A percentile compares a stretch with the other conserved stretches of the same genome.
Evolutionary conservation across 2,797 vertebrate species (phyloP).

Genomic region (Hydrocynus forskahlii): DNA sequence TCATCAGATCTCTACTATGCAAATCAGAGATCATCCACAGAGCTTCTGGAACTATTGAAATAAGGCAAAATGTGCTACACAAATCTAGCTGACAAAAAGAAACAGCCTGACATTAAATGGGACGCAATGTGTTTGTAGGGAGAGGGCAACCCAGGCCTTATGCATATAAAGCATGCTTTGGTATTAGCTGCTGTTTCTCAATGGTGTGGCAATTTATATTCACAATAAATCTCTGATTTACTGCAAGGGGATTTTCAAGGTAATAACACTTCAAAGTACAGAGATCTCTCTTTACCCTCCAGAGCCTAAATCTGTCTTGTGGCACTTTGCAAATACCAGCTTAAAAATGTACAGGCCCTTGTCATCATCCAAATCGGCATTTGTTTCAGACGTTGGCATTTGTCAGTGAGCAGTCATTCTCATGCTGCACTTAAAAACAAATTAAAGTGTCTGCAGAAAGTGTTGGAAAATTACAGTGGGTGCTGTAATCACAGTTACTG

Average conservation of each 20-base stretch:
- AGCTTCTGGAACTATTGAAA: conserved; percentile 13
- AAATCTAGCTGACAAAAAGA: conserved; percentile 27
- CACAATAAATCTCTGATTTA: conserved; percentile 61
- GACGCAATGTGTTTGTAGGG: conserved; percentile 32
- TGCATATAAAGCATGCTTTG: conserved; percentile 32
- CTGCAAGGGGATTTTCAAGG: conserved; percentile 52
- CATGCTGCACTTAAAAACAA: conserved; percentile 58
- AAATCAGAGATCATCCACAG: conserved; percentile 15
- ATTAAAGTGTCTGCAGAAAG: conserved; percentile 51
- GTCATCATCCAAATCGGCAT: conserved; percentile 61
- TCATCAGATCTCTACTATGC: neutral
- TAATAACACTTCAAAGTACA: conserved; percentile 62
- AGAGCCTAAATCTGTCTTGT: conserved; percentile 52
- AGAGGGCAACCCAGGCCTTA: conserved; percentile 11
- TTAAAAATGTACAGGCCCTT: conserved; percentile 56
- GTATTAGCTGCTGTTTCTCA: conserved; percentile 22
- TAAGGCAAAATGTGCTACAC: conserved; percentile 8
- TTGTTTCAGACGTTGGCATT: conserved; percentile 54
- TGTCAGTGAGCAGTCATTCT: conserved; percentile 55
- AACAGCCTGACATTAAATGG: conserved; percentile 28
- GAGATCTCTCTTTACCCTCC: conserved; percentile 49
- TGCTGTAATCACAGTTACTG: conserved; percentile 52
- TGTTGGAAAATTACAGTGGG: conserved; percentile 55
- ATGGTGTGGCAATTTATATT: conserved; percentile 50
- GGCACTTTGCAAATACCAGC: conserved; percentile 55